Evolutionary conservation across 53 echinoderm and acorn worm species (phyloP).

Genomic region (Apostichopus leukothele): DNA sequence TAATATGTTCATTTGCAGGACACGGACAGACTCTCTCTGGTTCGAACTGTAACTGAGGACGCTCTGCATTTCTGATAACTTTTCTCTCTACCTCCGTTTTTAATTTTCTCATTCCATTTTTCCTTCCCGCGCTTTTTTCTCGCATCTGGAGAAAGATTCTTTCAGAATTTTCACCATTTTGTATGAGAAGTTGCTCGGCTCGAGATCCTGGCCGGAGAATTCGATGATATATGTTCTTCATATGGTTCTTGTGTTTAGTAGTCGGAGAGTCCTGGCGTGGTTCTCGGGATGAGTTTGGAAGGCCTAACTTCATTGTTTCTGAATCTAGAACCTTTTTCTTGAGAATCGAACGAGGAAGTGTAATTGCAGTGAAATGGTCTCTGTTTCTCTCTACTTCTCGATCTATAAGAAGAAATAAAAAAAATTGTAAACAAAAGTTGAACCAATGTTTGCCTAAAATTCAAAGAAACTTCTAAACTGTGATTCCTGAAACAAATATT

Average conservation of each 20-base stretch:
- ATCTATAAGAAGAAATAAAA: neutral
- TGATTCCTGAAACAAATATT: too few species aligned
- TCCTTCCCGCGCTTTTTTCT: neutral
- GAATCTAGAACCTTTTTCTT: neutral
- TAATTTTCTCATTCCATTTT: neutral
- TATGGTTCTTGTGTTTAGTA: constrained; percentile 44
- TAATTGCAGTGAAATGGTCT: neutral
- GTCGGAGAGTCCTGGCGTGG: constrained; percentile 25
- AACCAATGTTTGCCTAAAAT: too few species aligned
- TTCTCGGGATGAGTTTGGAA: neutral
- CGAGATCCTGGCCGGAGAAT: constrained; percentile 53
- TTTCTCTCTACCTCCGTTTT: neutral
- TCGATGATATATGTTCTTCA: constrained; percentile 78
- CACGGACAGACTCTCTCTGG: neutral
- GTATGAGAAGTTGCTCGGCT: constrained; percentile 32
- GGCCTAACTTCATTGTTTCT: neutral
- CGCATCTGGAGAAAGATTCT: constrained; percentile 19
- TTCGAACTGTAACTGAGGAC: neutral
- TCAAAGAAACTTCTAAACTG: too few species aligned
- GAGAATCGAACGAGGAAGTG: constrained; percentile 30
- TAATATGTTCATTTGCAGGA: neutral
- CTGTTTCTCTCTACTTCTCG: neutral
- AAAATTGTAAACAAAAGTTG: neutral
- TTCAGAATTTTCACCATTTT: constrained; percentile 44
- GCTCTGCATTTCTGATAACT: neutral